Evolutionary conservation across 2,888 invertebrate species (phyloP).

Genomic region (Deroplatys truncata): DNA sequence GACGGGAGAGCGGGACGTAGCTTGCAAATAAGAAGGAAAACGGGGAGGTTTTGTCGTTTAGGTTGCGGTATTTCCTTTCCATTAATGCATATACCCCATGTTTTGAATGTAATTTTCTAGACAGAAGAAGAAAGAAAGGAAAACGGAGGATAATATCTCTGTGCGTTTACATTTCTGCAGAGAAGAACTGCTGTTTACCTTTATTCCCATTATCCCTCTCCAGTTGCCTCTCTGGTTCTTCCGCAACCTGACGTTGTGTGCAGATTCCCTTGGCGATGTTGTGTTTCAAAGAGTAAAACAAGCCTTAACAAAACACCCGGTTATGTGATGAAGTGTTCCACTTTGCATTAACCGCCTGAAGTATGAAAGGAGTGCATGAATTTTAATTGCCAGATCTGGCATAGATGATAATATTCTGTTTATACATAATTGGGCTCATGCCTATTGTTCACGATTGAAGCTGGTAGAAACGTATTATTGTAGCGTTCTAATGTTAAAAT

Average conservation of each 20-base stretch:
- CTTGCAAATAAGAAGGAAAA: not conserved
- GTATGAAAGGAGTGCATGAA: not conserved
- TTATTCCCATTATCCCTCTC: too few species aligned
- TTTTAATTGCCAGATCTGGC: not conserved
- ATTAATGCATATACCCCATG: not conserved
- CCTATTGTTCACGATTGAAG: too few species aligned
- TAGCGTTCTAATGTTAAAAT: too few species aligned
- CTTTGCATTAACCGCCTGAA: not conserved
- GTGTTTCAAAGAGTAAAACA: not conserved
- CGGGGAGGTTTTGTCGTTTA: not conserved
- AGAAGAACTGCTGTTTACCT: not conserved
- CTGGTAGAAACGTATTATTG: too few species aligned
- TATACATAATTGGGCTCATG: too few species aligned
- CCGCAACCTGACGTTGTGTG: not conserved
- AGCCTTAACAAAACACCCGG: not conserved
- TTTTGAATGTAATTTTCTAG: not conserved
- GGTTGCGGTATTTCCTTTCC: not conserved
- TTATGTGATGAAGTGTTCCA: not conserved
- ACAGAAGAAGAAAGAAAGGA: not conserved
- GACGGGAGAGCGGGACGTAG: not conserved
- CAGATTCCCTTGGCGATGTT: not conserved
- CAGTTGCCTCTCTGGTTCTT: not conserved
- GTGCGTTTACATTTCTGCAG: not conserved
- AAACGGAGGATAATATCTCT: not conserved
- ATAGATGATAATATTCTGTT: too few species aligned